Percentiles rank a stretch among this genome's conserved stretches.
These are phyloP conservation scores for Eupithecia dodoneata DNA, from an alignment of 2,888 invertebrate species.

Conservation along the genomic window DNA sequence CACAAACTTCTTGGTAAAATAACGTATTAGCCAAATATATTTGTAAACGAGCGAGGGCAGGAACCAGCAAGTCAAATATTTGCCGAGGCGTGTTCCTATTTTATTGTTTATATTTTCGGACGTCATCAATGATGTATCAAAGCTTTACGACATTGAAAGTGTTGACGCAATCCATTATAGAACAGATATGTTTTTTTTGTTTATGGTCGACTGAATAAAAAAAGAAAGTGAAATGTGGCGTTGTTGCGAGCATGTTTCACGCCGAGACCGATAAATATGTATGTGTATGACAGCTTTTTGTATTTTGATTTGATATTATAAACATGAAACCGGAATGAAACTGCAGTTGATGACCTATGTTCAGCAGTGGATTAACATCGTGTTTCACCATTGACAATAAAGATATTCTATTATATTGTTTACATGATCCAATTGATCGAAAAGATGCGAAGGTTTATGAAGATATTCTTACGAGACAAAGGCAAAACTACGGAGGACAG, in stretches of 20 bases:
- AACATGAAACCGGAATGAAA: not conserved
- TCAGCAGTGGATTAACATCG: too few species aligned
- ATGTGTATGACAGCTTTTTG: not conserved
- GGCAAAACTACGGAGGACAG: not conserved
- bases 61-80: slow-evolving; percentile 11
- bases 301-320: not conserved
- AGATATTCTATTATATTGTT: not conserved
- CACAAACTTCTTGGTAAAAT: not conserved
- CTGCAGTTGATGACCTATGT: too few species aligned
- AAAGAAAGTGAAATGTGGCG: not conserved
- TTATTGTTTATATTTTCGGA: slow-evolving; percentile 15
- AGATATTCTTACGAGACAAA: not conserved
- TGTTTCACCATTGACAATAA: too few species aligned
- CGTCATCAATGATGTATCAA: slow-evolving; percentile 10
- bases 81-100: slow-evolving; percentile 1
- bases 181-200: not conserved
- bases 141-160: slow-evolving; percentile 9
- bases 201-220: not conserved
- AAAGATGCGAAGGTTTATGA: not conserved
- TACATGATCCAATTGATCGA: not conserved
- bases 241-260: not conserved
- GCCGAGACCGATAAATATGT: not conserved
- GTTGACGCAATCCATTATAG: not conserved
- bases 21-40: slow-evolving; percentile 35
- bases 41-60: slow-evolving; percentile 20